phyloP scores from a whole-genome alignment of 2,888 invertebrate species.

The Phortica okadai region DNA sequence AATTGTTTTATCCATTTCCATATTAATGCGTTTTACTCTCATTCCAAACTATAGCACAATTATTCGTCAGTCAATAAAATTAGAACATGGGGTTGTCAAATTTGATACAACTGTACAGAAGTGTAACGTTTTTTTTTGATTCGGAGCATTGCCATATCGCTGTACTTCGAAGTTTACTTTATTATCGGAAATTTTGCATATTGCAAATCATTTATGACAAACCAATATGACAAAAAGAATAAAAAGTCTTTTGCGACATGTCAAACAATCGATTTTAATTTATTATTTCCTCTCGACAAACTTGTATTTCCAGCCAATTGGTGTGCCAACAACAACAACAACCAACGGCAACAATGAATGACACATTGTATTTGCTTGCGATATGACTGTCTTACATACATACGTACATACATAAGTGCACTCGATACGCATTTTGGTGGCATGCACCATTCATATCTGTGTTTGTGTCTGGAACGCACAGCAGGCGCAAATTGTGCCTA shows the following conservation, averaged over 20 bases:
- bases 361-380: slow-evolving; percentile 57
- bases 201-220: no score
- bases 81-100: no score
- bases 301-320: slow-evolving; percentile 44
- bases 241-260: slow-evolving; percentile 54
- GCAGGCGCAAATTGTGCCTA: slow-evolving; percentile 57
- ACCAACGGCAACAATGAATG: slow-evolving; percentile 59
- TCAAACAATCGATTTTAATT: slow-evolving; percentile 71
- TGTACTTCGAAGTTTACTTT: no score
- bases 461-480: slow-evolving; percentile 40
- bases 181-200: no score
- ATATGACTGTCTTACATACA: slow-evolving; percentile 38
- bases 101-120: no score
- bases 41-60: no score
- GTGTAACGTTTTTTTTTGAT: no score
- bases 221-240: no score
- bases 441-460: neutral
- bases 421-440: slow-evolving; percentile 51
- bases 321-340: slow-evolving; percentile 27
- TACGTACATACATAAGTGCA: slow-evolving; percentile 37
- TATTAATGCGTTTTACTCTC: no score
- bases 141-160: no score
- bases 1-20: no score
- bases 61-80: no score
- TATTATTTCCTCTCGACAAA: slow-evolving; percentile 70